These are phyloP conservation scores for Tychaedon coryphoeus DNA, from an alignment of 2,113 vertebrate genomes.

Conservation along the genomic window DNA sequence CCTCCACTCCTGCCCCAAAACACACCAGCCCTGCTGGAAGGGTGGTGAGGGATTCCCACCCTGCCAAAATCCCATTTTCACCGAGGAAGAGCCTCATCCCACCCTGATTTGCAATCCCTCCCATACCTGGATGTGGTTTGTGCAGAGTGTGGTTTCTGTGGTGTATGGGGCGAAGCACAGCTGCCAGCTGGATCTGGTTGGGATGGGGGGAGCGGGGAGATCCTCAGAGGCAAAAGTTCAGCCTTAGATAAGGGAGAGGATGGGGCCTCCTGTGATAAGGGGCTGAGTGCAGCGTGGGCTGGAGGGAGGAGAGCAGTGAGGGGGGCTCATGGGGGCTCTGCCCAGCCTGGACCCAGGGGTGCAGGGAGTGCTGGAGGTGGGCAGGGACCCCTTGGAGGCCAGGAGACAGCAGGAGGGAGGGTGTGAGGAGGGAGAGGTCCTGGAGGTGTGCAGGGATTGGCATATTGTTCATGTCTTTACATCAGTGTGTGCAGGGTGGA, in stretches of 20 bases:
- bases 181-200: rapidly evolving
- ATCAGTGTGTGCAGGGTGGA: rapidly evolving
- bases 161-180: rapidly evolving
- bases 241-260: neutral
- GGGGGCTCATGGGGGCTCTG: neutral
- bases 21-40: neutral
- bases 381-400: neutral
- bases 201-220: neutral
- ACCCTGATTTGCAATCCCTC: neutral
- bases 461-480: rapidly evolving
- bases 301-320: rapidly evolving
- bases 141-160: neutral
- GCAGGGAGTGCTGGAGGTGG: neutral
- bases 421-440: neutral
- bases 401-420: neutral
- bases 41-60: neutral
- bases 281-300: neutral
- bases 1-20: neutral
- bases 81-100: rapidly evolving
- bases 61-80: neutral
- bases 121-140: neutral
- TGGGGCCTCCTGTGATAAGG: slow-evolving; percentile 30
- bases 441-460: neutral
- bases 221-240: slow-evolving; percentile 42
- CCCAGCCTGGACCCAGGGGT: neutral